Evolutionary conservation across 2,113 vertebrate genomes (phyloP).

Genomic region (Rhabdomys dilectus): DNA sequence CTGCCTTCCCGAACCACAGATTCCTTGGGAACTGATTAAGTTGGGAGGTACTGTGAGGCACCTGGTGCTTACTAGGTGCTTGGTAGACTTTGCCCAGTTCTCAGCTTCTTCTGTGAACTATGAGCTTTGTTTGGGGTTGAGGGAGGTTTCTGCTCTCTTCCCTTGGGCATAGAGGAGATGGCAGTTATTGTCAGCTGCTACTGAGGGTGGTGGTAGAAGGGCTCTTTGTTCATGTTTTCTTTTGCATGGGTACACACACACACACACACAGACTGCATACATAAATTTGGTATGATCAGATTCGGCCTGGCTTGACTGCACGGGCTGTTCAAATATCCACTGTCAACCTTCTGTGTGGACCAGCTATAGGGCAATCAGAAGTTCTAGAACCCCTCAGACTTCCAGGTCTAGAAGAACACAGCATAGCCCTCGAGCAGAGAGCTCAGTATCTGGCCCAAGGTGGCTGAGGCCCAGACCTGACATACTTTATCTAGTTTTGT

Average conservation of each 20-base stretch:
- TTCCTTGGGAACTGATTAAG: not conserved
- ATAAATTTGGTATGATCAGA: not conserved
- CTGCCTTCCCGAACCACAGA: not conserved
- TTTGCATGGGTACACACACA: not conserved
- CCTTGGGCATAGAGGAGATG: not conserved
- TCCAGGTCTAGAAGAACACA: not conserved
- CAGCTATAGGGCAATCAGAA: not conserved
- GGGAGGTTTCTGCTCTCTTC: not conserved
- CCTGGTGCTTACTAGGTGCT: too few species aligned
- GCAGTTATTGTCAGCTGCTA: too few species aligned
- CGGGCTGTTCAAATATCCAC: not conserved
- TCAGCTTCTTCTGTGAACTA: not conserved
- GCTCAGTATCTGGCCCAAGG: not conserved
- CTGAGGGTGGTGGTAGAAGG: not conserved
- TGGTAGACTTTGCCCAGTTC: not conserved
- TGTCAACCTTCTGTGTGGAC: not conserved
- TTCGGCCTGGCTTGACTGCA: not conserved
- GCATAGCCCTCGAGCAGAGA: not conserved
- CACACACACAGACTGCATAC: not conserved
- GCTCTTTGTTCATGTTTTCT: not conserved
- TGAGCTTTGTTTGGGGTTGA: not conserved
- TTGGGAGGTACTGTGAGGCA: not conserved
- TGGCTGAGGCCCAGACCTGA: not conserved
- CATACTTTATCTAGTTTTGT: constrained; percentile 10
- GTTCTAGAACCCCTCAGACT: not conserved